phyloP scores from a whole-genome alignment of 1,140 invertebrate species.

The Mizuhopecten yessoensis region DNA sequence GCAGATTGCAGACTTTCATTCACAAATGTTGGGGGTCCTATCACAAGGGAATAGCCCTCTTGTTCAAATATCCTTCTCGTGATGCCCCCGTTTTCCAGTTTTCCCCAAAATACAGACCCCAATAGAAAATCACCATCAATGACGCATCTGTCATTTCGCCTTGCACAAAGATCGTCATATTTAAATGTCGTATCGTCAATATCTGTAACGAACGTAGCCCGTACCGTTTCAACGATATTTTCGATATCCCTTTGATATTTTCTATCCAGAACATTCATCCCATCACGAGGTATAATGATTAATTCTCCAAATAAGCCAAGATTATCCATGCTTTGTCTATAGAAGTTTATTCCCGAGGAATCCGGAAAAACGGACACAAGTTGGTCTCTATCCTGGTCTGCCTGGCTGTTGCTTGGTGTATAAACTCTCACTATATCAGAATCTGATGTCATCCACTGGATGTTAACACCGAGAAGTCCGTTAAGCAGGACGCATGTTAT shows the following conservation, averaged over 20 bases:
- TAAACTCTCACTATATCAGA: background rate
- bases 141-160: background rate
- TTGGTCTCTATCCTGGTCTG: background rate
- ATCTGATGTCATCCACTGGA: background rate
- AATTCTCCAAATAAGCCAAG: conserved; percentile 41
- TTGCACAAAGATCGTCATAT: conserved; percentile 32
- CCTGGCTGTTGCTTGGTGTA: conserved; percentile 30
- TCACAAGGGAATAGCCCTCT: background rate
- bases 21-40: background rate
- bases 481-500: background rate
- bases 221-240: background rate
- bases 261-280: background rate
- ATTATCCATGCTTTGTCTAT: background rate
- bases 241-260: background rate
- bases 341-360: background rate
- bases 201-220: background rate
- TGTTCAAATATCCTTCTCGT: background rate
- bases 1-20: background rate
- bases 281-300: background rate
- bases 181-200: background rate
- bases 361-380: background rate
- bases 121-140: background rate
- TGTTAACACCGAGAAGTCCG: conserved; percentile 29
- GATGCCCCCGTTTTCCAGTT: background rate
- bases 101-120: background rate